Conservation (phyloP, 2,888 invertebrate species). For the Erebia epiphron region DNA sequence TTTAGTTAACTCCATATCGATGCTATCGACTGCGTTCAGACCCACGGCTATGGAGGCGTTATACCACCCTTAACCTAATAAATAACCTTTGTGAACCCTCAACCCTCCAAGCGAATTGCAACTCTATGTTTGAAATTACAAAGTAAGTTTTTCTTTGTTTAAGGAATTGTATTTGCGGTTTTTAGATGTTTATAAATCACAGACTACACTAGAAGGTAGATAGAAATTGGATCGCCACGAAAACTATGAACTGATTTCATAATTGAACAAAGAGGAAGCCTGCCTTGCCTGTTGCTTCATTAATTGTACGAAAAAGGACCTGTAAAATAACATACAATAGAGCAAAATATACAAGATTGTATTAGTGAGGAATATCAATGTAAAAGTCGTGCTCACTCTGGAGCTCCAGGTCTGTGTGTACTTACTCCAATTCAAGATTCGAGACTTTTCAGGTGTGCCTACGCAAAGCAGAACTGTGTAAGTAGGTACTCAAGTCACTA, state of each 20-base stretch:
- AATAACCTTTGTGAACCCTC: constrained; percentile 50
- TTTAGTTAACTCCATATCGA: constrained; percentile 62
- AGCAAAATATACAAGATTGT: too few species aligned
- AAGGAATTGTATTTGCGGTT: constrained; percentile 37
- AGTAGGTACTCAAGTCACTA: background rate
- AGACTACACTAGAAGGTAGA: background rate
- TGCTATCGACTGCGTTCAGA: constrained; percentile 56
- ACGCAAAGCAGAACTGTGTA: background rate
- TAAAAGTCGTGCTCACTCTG: too few species aligned
- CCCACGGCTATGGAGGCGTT: constrained; percentile 60
- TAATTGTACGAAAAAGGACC: too few species aligned
- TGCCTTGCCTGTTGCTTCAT: too few species aligned
- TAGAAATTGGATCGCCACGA: background rate
- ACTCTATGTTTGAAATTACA: constrained; percentile 45
- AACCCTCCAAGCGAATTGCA: constrained; percentile 43
- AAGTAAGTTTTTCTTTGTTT: constrained; percentile 45
- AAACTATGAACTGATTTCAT: background rate
- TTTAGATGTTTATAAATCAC: constrained; percentile 33
- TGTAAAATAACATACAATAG: too few species aligned
- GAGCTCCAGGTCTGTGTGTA: too few species aligned
- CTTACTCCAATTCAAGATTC: background rate
- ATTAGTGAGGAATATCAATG: too few species aligned
- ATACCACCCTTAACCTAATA: constrained; percentile 61
- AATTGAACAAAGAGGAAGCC: too few species aligned
- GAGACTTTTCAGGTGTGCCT: background rate